Evolutionary conservation across 2,113 vertebrate species (phyloP).

Genomic region (Ellobius talpinus): DNA sequence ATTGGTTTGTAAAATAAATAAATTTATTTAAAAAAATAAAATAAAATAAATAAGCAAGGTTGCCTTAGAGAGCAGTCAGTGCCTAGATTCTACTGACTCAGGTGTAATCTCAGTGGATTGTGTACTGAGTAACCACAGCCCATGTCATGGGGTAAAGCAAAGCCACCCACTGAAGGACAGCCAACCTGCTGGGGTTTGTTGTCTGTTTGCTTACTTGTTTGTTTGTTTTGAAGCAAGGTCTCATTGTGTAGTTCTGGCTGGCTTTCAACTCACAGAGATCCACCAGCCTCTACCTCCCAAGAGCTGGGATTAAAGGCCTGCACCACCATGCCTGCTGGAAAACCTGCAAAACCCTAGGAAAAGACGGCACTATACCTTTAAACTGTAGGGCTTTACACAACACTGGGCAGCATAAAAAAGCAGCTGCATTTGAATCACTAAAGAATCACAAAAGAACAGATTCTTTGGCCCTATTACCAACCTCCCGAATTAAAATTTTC

Average conservation of each 20-base stretch:
- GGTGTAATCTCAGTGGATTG: not conserved
- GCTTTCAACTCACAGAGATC: not conserved
- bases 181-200: not conserved
- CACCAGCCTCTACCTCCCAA: not conserved
- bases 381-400: not conserved
- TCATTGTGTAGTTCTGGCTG: not conserved
- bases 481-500: constrained; percentile 1
- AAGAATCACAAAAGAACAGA: not conserved
- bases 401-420: not conserved
- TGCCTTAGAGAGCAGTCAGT: not conserved
- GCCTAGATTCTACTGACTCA: not conserved
- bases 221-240: not conserved
- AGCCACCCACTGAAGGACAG: not conserved
- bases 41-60: not conserved
- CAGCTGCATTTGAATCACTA: not conserved
- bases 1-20: no score
- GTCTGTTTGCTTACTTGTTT: not conserved
- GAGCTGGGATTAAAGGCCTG: not conserved
- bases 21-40: no score
- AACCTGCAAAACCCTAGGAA: not conserved
- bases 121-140: not conserved
- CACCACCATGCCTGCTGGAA: accelerated
- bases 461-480: not conserved
- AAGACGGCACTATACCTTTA: not conserved
- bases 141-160: not conserved